Base-by-base conservation (phyloP, 2,888 invertebrate genomes). In the Thera britannica region DNA sequence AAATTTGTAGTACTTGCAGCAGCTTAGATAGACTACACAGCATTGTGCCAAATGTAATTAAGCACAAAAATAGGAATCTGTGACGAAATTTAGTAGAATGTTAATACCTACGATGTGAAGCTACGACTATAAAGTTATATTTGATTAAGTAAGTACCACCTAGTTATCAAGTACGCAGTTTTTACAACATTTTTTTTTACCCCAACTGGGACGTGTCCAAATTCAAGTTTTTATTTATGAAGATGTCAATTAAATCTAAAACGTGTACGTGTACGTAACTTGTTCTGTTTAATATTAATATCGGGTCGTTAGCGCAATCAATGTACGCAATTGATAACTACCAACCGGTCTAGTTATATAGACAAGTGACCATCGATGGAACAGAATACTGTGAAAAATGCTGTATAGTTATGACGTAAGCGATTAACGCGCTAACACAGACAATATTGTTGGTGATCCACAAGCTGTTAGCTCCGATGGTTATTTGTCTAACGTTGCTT, bases 241-340 rank as follows among this genome's bases (percentile, higher is more conserved):
- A 72, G 69, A 70, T 71, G 72, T 75, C 75, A 75, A 73, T 73
- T 73, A 73, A 69, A 71, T 70, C 65, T 64, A 68, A 67, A 70
- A 65, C 68, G 58, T 65, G 68, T 65, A 58, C 54, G 57, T 58
- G 67, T 65, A 68, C 66, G 70, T 60, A 65, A 59, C 59, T 38
- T 71, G 72, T 71, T 54, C 68, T 70, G 71, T 71, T 73, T 34
- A 73, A 72, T 73, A 75, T 75, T 72, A 70, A 73, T 72, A 67
- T 55, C 51, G 49, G 63, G 56, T 72, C 71, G 72, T 73, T 70
- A 71, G 65, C 62, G 66, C 55, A 72, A 65, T 72, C 64, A 68
- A 69, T 65, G 66, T 56, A 55, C 63, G 67, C 67, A 71, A 68
- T 67, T 58, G 62, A 65, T 66, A 67, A 67, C 48, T 51, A 68